phyloP scores from a whole-genome alignment of 2,797 vertebrate species.

The Halcyon chelicuti region DNA sequence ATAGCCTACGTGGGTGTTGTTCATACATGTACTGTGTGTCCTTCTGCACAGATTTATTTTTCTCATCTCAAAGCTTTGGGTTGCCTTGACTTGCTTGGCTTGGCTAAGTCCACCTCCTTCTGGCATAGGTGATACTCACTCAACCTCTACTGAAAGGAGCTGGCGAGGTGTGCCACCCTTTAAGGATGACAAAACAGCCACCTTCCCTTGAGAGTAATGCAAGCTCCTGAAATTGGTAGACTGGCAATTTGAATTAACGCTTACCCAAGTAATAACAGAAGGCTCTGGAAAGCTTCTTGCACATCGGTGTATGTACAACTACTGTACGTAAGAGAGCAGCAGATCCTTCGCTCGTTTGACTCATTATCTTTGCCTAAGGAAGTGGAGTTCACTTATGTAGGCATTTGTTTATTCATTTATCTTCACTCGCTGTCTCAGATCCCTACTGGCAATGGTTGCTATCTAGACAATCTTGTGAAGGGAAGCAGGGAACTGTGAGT shows the following conservation, averaged over 20 bases:
- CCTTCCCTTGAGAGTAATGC: not conserved
- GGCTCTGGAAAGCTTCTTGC: not conserved
- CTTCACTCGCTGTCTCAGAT: not conserved
- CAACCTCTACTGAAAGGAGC: not conserved
- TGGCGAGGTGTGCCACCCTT: not conserved
- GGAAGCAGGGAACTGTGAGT: not conserved
- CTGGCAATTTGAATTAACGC: not conserved
- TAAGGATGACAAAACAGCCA: not conserved
- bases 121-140: not conserved
- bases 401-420: not conserved
- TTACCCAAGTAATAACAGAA: not conserved
- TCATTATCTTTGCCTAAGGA: slow-evolving; percentile 1
- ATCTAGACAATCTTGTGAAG: not conserved
- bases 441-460: not conserved
- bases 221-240: not conserved
- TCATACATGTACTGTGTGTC: not conserved
- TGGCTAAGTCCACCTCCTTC: not conserved
- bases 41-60: not conserved
- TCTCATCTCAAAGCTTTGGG: not conserved
- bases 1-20: not conserved
- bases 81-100: not conserved
- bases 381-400: not conserved
- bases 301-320: not conserved
- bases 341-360: not conserved
- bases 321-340: not conserved